A percentile compares a stretch with the other conserved stretches of the same genome.
These are phyloP conservation scores for Acanthornis magna DNA, from an alignment of 2,797 vertebrate species.

Conservation along the genomic window DNA sequence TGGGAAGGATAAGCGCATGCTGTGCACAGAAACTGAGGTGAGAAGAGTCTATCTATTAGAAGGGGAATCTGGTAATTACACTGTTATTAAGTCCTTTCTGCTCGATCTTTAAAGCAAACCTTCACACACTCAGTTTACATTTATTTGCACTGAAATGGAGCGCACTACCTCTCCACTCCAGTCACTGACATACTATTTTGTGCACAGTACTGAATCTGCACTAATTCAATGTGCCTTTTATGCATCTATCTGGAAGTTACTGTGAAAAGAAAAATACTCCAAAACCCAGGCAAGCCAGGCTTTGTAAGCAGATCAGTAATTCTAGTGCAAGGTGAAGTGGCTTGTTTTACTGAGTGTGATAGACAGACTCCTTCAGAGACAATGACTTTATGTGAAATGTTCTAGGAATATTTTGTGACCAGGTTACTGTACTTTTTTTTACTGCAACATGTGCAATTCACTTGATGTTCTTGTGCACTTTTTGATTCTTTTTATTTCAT, in stretches of 20 bases:
- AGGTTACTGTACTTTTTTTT: conserved; percentile 40
- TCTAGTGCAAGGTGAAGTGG: neutral
- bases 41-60: neutral
- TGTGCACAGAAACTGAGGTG: neutral
- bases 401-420: conserved; percentile 29
- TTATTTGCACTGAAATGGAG: conserved; percentile 52
- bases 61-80: neutral
- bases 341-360: neutral
- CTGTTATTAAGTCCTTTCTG: neutral
- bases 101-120: neutral
- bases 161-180: conserved; percentile 26
- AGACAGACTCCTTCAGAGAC: neutral
- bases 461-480: conserved; percentile 46
- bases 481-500: conserved; percentile 32
- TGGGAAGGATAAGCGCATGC: neutral
- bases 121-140: conserved; percentile 19
- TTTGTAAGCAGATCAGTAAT: conserved; percentile 12
- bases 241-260: neutral
- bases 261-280: conserved; percentile 23
- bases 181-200: neutral
- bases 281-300: neutral
- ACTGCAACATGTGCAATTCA: conserved; percentile 40
- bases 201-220: neutral
- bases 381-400: neutral
- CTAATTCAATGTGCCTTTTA: neutral